phyloP scores from a whole-genome alignment of 2,888 invertebrate genomes.

The Aromia moschata region DNA sequence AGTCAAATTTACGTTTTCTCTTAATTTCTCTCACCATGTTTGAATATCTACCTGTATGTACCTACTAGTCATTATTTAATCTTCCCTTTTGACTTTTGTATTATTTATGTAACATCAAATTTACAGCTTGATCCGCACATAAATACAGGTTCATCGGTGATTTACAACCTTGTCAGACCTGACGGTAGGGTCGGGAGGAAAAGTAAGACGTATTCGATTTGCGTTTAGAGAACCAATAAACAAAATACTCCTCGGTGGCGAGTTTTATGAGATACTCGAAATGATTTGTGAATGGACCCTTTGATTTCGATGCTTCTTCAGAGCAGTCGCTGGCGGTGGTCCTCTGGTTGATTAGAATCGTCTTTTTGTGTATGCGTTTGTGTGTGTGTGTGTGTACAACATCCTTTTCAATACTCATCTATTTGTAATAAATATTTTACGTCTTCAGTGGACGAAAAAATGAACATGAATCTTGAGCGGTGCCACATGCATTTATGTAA shows the following conservation, averaged over 20 bases:
- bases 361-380: constrained; percentile 25
- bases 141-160: not conserved
- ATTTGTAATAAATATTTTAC: constrained; percentile 25
- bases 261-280: constrained; percentile 36
- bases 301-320: constrained; percentile 33
- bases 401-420: constrained; percentile 20
- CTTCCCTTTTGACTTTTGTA: too few relatives aligned
- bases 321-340: constrained; percentile 36
- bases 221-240: constrained; percentile 37
- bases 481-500: constrained; percentile 20
- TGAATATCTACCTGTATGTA: too few relatives aligned
- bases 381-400: too few relatives aligned
- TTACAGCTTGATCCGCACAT: too few relatives aligned
- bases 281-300: constrained; percentile 40
- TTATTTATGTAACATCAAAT: too few relatives aligned
- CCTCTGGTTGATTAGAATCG: constrained; percentile 26
- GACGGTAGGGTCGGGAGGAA: not conserved
- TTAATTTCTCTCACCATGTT: too few relatives aligned
- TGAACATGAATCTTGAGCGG: constrained; percentile 4
- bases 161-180: not conserved
- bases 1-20: too few relatives aligned
- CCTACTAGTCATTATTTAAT: too few relatives aligned
- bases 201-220: constrained; percentile 35
- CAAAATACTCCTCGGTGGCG: constrained; percentile 32
- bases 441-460: constrained; percentile 4